Evolutionary conservation across 2,888 invertebrate genomes (phyloP).

Genomic region (Silvanus unidentatus): DNA sequence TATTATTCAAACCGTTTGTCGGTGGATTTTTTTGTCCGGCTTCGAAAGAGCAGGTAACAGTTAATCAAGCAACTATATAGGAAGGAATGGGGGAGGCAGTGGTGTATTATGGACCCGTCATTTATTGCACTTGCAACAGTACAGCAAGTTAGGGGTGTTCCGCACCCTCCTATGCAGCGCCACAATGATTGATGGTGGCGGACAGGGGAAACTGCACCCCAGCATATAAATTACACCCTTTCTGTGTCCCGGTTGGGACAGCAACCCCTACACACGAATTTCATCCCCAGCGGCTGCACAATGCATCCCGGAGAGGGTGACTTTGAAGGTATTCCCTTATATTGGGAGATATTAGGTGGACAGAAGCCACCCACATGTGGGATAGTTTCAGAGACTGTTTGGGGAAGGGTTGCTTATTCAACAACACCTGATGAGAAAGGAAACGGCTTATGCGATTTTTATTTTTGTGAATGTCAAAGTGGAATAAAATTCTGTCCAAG

Average conservation of each 20-base stretch:
- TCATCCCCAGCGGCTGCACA: background rate
- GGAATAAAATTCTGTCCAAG: too few species aligned
- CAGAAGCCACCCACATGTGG: too few species aligned
- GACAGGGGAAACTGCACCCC: constrained; percentile 43
- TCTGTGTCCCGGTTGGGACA: constrained; percentile 26
- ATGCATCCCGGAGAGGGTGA: background rate
- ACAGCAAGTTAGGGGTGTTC: constrained; percentile 21
- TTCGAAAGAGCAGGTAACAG: constrained; percentile 3
- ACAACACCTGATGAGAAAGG: too few species aligned
- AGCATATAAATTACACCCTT: constrained; percentile 47
- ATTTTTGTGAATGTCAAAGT: too few species aligned
- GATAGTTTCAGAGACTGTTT: too few species aligned
- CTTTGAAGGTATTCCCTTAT: too few species aligned
- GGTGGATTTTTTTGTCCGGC: too few species aligned
- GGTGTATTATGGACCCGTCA: constrained; percentile 23
- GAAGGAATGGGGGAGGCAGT: background rate
- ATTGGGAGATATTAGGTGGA: too few species aligned
- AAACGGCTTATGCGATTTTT: too few species aligned
- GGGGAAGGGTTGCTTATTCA: too few species aligned
- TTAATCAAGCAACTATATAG: background rate
- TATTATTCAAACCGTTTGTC: too few species aligned
- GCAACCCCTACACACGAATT: background rate
- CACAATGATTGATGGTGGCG: constrained; percentile 47
- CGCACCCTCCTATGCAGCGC: constrained; percentile 37
- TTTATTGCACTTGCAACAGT: constrained; percentile 40